Conservation (phyloP, 1,140 invertebrate species). For the Apis dorsata region DNA sequence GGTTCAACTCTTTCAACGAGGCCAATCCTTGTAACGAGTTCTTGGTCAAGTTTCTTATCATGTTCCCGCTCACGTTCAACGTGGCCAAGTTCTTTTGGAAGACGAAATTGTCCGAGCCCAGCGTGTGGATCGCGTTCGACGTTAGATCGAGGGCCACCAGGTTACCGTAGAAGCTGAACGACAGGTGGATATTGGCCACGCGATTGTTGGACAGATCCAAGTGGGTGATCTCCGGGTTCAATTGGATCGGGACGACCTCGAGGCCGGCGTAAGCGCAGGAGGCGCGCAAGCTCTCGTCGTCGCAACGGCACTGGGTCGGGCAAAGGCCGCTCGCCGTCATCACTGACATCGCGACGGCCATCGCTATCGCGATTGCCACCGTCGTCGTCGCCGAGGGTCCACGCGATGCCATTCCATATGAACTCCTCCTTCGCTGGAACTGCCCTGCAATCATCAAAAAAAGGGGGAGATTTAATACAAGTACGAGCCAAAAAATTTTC, state of each 20-base stretch:
- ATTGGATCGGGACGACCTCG: conserved; percentile 91
- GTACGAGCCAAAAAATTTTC: too few species aligned
- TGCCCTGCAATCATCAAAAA: conserved; percentile 67
- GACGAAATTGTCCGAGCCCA: conserved; percentile 90
- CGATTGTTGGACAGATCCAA: conserved; percentile 89
- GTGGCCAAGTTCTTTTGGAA: conserved; percentile 85
- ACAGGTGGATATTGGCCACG: conserved; percentile 86
- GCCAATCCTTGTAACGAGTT: conserved; percentile 88
- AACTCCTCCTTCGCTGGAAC: conserved; percentile 70
- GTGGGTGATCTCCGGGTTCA: conserved; percentile 90
- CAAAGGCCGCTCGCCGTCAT: conserved; percentile 82
- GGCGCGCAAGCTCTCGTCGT: conserved; percentile 87
- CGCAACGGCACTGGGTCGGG: conserved; percentile 89
- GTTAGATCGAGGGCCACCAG: conserved; percentile 89
- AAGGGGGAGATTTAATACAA: too few species aligned
- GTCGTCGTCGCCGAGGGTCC: conserved; percentile 66
- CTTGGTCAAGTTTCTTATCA: conserved; percentile 85
- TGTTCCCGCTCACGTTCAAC: conserved; percentile 89
- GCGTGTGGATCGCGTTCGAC: conserved; percentile 87
- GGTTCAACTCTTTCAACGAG: conserved; percentile 84
- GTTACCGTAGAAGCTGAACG: conserved; percentile 89
- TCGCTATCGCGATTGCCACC: conserved; percentile 73
- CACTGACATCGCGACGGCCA: conserved; percentile 72
- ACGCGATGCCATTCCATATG: conserved; percentile 79
- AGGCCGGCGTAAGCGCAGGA: conserved; percentile 88